Evolutionary conservation across 2,797 vertebrate genomes (phyloP).

Genomic region (Ciconia nigra): DNA sequence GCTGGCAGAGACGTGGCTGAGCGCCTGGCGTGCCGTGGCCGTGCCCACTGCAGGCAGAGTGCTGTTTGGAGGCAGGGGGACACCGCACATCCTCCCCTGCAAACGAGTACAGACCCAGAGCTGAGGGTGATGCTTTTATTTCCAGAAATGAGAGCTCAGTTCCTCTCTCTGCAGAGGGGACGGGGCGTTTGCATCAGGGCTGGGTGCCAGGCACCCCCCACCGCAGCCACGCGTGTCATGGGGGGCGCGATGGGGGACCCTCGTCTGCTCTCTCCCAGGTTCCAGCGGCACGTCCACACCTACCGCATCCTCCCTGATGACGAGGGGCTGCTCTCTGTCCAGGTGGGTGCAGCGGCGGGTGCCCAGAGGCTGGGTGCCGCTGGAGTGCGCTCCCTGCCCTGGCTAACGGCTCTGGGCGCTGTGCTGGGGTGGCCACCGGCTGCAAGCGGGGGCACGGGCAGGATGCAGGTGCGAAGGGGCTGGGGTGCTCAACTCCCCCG

Average conservation of each 20-base stretch:
- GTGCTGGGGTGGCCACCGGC: rapidly evolving
- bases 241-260: neutral
- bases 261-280: slow-evolving; percentile 73
- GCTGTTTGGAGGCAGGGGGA: neutral
- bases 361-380: neutral
- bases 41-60: neutral
- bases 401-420: neutral
- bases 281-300: slow-evolving; percentile 94
- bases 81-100: neutral
- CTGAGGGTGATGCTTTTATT: neutral
- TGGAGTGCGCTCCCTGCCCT: neutral
- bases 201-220: neutral
- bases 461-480: neutral
- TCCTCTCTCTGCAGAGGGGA: neutral
- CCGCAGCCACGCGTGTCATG: rapidly evolving
- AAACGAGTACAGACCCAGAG: neutral
- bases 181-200: neutral
- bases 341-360: slow-evolving; percentile 73
- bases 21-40: rapidly evolving
- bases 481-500: neutral
- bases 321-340: slow-evolving; percentile 90
- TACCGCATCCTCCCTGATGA: slow-evolving; percentile 94
- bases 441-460: neutral
- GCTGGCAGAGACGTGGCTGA: neutral
- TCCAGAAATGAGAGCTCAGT: neutral